Conservation (phyloP, 37 sponge, comb jelly and placozoan species). For the Chondrosia reniformis region DNA sequence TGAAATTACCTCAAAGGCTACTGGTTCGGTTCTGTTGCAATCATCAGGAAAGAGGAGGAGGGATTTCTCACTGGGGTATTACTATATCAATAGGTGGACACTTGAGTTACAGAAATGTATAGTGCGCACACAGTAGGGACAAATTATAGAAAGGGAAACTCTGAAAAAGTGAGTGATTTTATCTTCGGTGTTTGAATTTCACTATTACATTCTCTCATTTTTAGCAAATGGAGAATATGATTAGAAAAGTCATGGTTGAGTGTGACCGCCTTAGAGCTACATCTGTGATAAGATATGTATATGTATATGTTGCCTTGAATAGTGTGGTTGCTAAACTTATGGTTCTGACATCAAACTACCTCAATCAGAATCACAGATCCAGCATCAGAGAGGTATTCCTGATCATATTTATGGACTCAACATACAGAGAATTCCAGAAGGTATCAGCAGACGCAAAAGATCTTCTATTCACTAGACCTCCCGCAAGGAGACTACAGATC, state of each 20-base stretch:
- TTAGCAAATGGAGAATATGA: not conserved
- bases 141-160: not conserved
- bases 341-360: not conserved
- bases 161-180: not conserved
- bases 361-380: not conserved
- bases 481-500: not conserved
- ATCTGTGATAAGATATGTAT: not conserved
- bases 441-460: not conserved
- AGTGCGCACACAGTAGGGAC: not conserved
- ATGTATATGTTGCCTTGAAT: not conserved
- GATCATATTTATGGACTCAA: constrained; percentile 20
- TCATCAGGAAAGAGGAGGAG: not conserved
- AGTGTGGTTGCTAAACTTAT: not conserved
- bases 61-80: not conserved
- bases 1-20: no score
- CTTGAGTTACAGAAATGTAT: not conserved
- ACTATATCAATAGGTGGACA: not conserved
- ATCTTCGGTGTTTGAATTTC: no score
- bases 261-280: constrained; percentile 1
- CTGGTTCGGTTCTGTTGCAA: no score
- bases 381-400: not conserved
- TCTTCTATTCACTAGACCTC: not conserved
- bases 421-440: not conserved
- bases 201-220: not conserved
- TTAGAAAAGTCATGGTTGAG: constrained; percentile 1